phyloP scores from a whole-genome alignment of 2,113 vertebrate species.

The Macquaria ambigua region DNA sequence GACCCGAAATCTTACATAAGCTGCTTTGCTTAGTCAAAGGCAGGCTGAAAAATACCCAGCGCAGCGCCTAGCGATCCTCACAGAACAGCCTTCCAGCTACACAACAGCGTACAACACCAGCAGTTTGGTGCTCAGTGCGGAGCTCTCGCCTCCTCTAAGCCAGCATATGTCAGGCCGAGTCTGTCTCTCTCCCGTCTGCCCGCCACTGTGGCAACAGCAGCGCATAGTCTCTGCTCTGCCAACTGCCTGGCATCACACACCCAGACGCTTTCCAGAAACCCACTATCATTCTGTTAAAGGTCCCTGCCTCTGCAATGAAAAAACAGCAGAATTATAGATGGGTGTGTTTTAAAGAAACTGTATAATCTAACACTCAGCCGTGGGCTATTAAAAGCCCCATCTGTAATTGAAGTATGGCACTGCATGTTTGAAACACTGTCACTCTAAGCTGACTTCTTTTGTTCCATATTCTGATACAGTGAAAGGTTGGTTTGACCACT shows the following conservation, averaged over 20 bases:
- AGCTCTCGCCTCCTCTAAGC: slow-evolving; percentile 68
- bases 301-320: slow-evolving; percentile 42
- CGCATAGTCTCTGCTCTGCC: slow-evolving; percentile 62
- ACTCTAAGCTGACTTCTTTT: slow-evolving; percentile 11
- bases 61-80: slow-evolving; percentile 47
- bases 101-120: slow-evolving; percentile 58
- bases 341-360: not conserved
- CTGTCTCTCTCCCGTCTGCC: slow-evolving; percentile 68
- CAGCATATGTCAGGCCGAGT: slow-evolving; percentile 76
- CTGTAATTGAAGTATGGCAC: slow-evolving; percentile 24
- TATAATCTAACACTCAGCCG: not conserved
- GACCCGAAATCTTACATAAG: slow-evolving; percentile 78
- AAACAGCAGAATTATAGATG: slow-evolving; percentile 16
- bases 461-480: not conserved
- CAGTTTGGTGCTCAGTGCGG: slow-evolving; percentile 54
- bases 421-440: slow-evolving; percentile 3
- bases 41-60: slow-evolving; percentile 60
- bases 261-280: slow-evolving; percentile 55
- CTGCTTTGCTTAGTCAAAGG: slow-evolving; percentile 75
- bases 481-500: not conserved
- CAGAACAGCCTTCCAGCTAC: slow-evolving; percentile 68
- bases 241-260: slow-evolving; percentile 67
- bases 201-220: slow-evolving; percentile 73
- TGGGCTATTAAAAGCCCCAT: not conserved
- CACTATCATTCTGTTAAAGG: slow-evolving; percentile 63